phyloP scores from a whole-genome alignment of 1,140 invertebrate genomes.

The Drosophila lacteicornis region DNA sequence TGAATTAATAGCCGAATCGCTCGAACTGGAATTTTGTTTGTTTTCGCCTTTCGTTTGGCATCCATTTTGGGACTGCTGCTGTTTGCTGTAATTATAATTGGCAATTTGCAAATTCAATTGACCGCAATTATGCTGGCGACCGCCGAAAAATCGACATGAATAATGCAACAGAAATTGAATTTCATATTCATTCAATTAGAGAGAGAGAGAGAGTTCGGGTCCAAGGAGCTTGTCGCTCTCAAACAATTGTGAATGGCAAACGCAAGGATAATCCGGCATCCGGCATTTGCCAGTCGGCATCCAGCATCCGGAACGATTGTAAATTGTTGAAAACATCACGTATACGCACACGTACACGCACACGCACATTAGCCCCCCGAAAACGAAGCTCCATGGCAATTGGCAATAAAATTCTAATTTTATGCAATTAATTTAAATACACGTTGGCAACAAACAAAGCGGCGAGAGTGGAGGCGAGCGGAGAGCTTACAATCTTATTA shows the following conservation, averaged over 20 bases:
- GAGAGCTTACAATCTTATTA: conserved; percentile 31
- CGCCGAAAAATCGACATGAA: conserved; percentile 56
- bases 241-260: conserved; percentile 19
- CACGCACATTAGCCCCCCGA: neutral
- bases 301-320: conserved; percentile 1
- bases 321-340: conserved; percentile 18
- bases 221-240: neutral
- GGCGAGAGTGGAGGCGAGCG: too few species aligned
- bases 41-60: neutral
- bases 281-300: neutral
- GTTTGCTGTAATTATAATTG: conserved; percentile 53
- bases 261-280: conserved; percentile 6
- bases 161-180: conserved; percentile 51
- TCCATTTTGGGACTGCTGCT: conserved; percentile 16
- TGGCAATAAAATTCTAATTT: conserved; percentile 46
- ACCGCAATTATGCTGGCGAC: conserved; percentile 51
- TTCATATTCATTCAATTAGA: conserved; percentile 62
- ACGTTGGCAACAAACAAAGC: conserved; percentile 36
- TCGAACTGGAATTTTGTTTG: conserved; percentile 10
- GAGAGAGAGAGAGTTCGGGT: neutral
- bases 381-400: conserved; percentile 18
- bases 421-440: conserved; percentile 49
- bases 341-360: conserved; percentile 12
- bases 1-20: conserved; percentile 19
- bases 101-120: conserved; percentile 64